A percentile compares a stretch with the other conserved stretches of the same genome.
These are phyloP conservation scores for Blastomussa wellsi DNA, from an alignment of 92 coral and sea anemone genomes.

Conservation along the genomic window DNA sequence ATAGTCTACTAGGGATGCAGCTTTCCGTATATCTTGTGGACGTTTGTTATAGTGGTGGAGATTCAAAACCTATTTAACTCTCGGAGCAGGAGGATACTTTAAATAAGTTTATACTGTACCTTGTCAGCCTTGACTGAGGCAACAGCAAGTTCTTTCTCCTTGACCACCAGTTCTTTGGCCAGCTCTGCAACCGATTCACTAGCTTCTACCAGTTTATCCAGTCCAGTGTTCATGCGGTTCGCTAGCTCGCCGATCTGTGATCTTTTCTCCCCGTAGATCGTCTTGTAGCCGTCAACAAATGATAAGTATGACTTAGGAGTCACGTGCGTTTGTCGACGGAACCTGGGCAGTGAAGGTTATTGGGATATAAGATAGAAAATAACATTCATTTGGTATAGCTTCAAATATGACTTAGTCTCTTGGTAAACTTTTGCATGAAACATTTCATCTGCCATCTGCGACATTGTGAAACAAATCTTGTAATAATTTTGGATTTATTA, in stretches of 20 bases:
- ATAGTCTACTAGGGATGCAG: too few relatives aligned
- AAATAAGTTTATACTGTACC: background rate
- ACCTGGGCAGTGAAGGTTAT: constrained; percentile 40
- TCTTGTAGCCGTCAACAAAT: constrained; percentile 84
- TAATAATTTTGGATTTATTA: background rate
- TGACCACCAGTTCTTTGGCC: constrained; percentile 78
- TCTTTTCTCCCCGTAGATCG: constrained; percentile 76
- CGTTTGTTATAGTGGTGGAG: too few relatives aligned
- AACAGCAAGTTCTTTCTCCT: constrained; percentile 83
- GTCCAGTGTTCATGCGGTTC: constrained; percentile 86
- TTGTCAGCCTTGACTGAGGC: constrained; percentile 89
- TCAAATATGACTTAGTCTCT: background rate
- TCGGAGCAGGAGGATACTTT: too few relatives aligned
- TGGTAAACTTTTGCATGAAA: background rate
- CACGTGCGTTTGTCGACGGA: constrained; percentile 88
- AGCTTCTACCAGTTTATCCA: constrained; percentile 84
- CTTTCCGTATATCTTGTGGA: too few relatives aligned
- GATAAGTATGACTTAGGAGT: constrained; percentile 89
- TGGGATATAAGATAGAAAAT: too few relatives aligned
- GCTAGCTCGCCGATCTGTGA: constrained; percentile 82
- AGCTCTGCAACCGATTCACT: constrained; percentile 78
- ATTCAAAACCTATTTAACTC: too few relatives aligned
- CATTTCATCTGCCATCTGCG: background rate
- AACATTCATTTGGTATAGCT: background rate
- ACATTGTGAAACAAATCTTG: background rate